phyloP scores from a whole-genome alignment of 2,113 vertebrate species.

The Nansenia antarctica region DNA sequence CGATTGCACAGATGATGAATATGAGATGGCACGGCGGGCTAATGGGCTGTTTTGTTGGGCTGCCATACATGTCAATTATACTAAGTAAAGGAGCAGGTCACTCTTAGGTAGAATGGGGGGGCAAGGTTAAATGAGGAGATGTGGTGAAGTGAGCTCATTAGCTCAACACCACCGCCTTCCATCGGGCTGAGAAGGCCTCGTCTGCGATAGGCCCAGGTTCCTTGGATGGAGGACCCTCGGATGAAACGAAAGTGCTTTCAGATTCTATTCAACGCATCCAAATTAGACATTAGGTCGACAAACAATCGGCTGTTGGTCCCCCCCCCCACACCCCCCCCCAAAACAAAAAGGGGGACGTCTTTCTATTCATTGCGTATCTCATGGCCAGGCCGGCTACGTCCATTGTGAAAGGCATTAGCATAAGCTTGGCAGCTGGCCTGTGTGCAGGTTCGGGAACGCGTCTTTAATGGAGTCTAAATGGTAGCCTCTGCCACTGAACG shows the following conservation, averaged over 20 bases:
- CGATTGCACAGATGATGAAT: too few species aligned
- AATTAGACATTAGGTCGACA: conserved; percentile 60
- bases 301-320: conserved; percentile 47
- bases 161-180: conserved; percentile 25
- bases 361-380: neutral
- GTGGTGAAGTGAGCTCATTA: conserved; percentile 12
- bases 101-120: neutral
- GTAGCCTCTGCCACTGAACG: conserved; percentile 38
- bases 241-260: conserved; percentile 53
- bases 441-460: conserved; percentile 48
- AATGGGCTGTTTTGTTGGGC: neutral
- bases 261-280: conserved; percentile 44
- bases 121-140: neutral
- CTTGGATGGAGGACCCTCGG: conserved; percentile 44
- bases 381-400: conserved; percentile 32
- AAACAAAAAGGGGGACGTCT: neutral
- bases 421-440: conserved; percentile 48
- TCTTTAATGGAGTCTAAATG: conserved; percentile 69
- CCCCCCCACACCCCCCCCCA: too few species aligned
- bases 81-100: neutral
- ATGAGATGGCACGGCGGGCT: neutral
- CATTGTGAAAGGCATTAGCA: conserved; percentile 55
- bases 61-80: neutral
- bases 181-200: conserved; percentile 8
- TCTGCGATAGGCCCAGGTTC: conserved; percentile 36